A percentile compares a stretch with the other conserved stretches of the same genome.
phyloP scores from a whole-genome alignment of 2,888 invertebrate genomes.

The Melinaea menophilus region DNA sequence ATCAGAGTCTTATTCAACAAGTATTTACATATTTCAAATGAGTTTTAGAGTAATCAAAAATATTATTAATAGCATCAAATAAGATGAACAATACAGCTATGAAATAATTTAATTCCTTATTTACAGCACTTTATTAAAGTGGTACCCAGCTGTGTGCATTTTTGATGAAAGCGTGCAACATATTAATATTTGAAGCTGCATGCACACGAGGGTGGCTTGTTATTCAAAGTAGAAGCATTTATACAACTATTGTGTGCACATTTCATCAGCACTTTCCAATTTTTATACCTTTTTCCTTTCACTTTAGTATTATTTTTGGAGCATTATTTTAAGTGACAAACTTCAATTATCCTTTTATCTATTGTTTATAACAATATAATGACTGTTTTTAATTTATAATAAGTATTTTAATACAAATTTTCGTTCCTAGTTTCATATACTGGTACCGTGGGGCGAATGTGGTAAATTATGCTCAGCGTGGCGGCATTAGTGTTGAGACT shows the following conservation, averaged over 20 bases:
- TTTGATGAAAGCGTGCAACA: conserved; percentile 3
- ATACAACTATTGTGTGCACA: conserved; percentile 4
- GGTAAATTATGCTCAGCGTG: conserved; percentile 90
- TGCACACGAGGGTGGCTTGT: conserved; percentile 3
- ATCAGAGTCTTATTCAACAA: too few species aligned
- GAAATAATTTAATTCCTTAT: background rate
- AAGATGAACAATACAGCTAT: background rate
- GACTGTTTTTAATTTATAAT: background rate
- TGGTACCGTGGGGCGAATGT: conserved; percentile 91
- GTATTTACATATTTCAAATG: too few species aligned
- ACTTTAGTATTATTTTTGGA: background rate
- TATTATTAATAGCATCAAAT: too few species aligned
- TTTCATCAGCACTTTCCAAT: conserved; percentile 1
- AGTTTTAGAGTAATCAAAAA: too few species aligned
- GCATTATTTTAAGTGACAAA: background rate
- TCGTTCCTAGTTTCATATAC: conserved; percentile 79
- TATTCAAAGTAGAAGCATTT: conserved; percentile 6
- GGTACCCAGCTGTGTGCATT: conserved; percentile 1
- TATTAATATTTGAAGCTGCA: conserved; percentile 1
- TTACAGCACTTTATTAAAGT: conserved; percentile 6
- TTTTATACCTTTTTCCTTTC: background rate
- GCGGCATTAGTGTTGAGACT: conserved; percentile 91
- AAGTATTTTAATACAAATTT: background rate
- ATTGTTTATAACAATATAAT: background rate
- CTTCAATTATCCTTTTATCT: too few species aligned